Conservation (phyloP, 2,888 invertebrate genomes). For the Lissocephala sabroskyi region DNA sequence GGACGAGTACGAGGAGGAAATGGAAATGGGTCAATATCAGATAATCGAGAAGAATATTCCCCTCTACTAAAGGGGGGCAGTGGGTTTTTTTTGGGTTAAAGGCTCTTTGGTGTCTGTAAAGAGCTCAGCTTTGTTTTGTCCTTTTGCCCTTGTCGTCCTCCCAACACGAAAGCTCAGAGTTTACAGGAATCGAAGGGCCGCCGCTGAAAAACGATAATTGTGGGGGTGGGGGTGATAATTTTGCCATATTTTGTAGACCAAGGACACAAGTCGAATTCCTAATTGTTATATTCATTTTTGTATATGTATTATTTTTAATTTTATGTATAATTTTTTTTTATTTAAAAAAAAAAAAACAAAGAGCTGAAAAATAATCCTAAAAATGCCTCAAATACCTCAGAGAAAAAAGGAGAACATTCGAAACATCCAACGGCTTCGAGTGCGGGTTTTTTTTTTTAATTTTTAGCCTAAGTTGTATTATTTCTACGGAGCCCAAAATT, state of each 20-base stretch:
- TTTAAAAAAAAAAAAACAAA: too few relatives aligned
- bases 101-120: not conserved
- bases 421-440: too few relatives aligned
- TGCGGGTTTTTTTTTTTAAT: conserved; percentile 12
- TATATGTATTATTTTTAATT: not conserved
- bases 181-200: too few relatives aligned
- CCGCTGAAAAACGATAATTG: not conserved
- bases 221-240: not conserved
- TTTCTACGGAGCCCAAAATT: not conserved
- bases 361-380: too few relatives aligned
- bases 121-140: not conserved
- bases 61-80: conserved; percentile 26
- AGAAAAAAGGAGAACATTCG: too few relatives aligned
- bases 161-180: too few relatives aligned
- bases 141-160: too few relatives aligned
- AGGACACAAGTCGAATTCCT: conserved; percentile 34
- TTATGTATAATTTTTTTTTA: not conserved
- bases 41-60: conserved; percentile 58
- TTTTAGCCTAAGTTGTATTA: conserved; percentile 6
- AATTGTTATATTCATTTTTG: conserved; percentile 33
- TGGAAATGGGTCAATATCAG: conserved; percentile 28
- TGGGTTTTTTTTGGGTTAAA: not conserved
- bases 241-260: conserved; percentile 3
- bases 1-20: conserved; percentile 35
- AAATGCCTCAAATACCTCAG: too few relatives aligned